A percentile compares a stretch with the other conserved stretches of the same genome.
These are phyloP conservation scores for Danio choprae DNA, from an alignment of 2,797 vertebrate genomes.

Conservation along the genomic window DNA sequence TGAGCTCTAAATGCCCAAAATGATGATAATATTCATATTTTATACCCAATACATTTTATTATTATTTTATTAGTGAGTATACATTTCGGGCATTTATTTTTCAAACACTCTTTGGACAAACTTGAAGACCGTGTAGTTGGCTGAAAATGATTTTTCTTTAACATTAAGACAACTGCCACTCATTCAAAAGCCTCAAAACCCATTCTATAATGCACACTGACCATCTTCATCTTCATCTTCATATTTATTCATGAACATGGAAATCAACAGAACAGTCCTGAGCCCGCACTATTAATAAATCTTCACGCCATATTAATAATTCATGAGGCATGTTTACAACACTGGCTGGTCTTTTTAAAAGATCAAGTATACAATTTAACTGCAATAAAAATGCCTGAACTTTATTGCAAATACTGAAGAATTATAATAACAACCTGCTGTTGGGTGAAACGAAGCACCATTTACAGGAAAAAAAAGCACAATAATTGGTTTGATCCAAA, in stretches of 20 bases:
- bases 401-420: not conserved
- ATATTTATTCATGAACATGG: not conserved
- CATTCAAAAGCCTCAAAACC: not conserved
- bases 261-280: not conserved
- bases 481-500: constrained; percentile 68
- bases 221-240: not conserved
- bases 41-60: no score
- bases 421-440: not conserved
- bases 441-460: constrained; percentile 6
- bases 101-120: no score
- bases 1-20: no score
- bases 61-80: no score
- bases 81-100: no score
- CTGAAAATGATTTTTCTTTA: no score
- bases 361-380: not conserved
- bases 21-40: no score
- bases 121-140: no score
- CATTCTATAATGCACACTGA: not conserved
- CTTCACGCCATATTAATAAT: not conserved
- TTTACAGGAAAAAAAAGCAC: not conserved
- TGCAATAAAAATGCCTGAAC: not conserved
- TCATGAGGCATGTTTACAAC: not conserved
- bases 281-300: not conserved
- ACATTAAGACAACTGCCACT: not conserved
- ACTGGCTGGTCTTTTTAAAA: not conserved